Evolutionary conservation across 2,113 vertebrate genomes (phyloP).

Genomic region (Nesogale talazaci): DNA sequence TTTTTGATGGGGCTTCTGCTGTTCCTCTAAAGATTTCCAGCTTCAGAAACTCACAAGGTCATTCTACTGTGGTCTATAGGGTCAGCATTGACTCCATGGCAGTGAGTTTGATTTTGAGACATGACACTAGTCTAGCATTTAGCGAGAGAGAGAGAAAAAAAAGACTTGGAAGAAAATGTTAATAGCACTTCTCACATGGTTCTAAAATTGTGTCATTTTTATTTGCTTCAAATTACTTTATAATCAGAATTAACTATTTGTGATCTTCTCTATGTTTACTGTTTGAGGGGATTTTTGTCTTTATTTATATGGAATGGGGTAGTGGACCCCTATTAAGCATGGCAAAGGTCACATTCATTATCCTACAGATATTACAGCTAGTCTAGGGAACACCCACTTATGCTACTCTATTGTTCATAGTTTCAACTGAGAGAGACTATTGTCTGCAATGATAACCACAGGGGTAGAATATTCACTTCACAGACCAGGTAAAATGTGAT

Average conservation of each 20-base stretch:
- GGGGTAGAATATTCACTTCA: conserved; percentile 36
- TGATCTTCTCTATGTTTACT: not conserved
- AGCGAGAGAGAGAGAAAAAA: conserved; percentile 66
- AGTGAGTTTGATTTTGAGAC: not conserved
- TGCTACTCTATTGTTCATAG: conserved; percentile 79
- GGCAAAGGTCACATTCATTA: conserved; percentile 81
- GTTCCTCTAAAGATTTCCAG: no score
- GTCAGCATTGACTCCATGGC: no score
- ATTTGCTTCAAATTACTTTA: conserved; percentile 65
- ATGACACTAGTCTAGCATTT: conserved; percentile 78
- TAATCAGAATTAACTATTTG: not conserved
- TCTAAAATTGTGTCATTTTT: conserved; percentile 49
- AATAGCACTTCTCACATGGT: not conserved
- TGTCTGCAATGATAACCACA: conserved; percentile 77
- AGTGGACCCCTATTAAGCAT: conserved; percentile 74
- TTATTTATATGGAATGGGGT: conserved; percentile 73
- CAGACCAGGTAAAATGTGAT: not conserved
- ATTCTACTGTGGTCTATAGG: no score
- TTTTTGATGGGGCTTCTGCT: no score
- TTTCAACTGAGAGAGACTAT: conserved; percentile 81
- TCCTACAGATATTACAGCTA: conserved; percentile 80
- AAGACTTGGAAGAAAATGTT: conserved; percentile 44
- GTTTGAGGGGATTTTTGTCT: conserved; percentile 73
- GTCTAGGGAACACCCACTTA: conserved; percentile 79
- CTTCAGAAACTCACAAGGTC: no score